phyloP scores from a whole-genome alignment of 2,888 invertebrate genomes.

The Drosophila pullipes region DNA sequence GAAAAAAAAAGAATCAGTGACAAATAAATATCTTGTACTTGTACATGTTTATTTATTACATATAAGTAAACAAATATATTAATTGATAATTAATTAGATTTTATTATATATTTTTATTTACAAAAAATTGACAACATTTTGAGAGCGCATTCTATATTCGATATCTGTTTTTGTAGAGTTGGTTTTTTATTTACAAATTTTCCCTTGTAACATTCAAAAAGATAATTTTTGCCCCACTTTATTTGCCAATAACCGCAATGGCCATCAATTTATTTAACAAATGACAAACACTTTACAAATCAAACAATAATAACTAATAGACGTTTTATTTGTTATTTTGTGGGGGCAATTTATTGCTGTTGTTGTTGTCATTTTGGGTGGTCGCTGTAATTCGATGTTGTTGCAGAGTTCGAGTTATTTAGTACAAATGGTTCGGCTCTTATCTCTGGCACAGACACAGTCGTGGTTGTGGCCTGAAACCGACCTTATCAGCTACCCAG shows the following conservation, averaged over 20 bases:
- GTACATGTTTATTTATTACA: neutral
- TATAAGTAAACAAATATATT: neutral
- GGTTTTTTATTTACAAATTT: slow-evolving; percentile 19
- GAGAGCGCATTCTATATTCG: slow-evolving; percentile 7
- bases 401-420: slow-evolving; percentile 56
- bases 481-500: slow-evolving; percentile 48
- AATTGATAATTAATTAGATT: neutral
- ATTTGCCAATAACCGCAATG: slow-evolving; percentile 72
- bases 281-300: slow-evolving; percentile 79
- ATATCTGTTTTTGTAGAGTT: neutral
- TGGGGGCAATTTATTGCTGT: slow-evolving; percentile 36
- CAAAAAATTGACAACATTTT: neutral
- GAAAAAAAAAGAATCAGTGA: neutral
- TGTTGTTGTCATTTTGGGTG: slow-evolving; percentile 46
- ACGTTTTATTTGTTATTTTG: slow-evolving; percentile 64
- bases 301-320: slow-evolving; percentile 81
- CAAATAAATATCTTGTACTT: neutral
- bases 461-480: slow-evolving; percentile 26
- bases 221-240: slow-evolving; percentile 50
- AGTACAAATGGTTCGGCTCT: slow-evolving; percentile 68
- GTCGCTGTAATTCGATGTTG: slow-evolving; percentile 13
- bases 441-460: slow-evolving; percentile 50
- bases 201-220: slow-evolving; percentile 37
- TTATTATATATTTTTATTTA: neutral
- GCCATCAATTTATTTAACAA: slow-evolving; percentile 81